Evolutionary conservation across 2,113 vertebrate species (phyloP).

Genomic region (Oenanthe oenanthe): DNA sequence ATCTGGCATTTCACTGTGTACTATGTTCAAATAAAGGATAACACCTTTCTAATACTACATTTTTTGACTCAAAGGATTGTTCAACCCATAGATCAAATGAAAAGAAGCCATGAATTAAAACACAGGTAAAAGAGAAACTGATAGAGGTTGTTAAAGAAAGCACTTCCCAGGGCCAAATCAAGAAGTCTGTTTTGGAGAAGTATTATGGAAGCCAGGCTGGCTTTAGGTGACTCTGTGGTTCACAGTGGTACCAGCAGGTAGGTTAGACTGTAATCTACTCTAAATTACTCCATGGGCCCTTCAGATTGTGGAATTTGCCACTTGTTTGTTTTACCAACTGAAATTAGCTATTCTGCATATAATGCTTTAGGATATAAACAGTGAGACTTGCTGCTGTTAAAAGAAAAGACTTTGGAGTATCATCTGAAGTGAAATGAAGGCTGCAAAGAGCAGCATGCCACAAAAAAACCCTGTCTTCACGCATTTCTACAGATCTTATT

Average conservation of each 20-base stretch:
- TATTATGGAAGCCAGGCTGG: not conserved
- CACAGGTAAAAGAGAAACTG: not conserved
- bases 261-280: not conserved
- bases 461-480: not conserved
- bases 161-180: fast-evolving
- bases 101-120: not conserved
- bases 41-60: not conserved
- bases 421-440: not conserved
- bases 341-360: not conserved
- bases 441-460: not conserved
- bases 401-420: not conserved
- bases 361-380: not conserved
- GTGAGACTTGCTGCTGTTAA: not conserved
- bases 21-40: not conserved
- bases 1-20: not conserved
- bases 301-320: not conserved
- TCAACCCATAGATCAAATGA: not conserved
- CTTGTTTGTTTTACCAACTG: not conserved
- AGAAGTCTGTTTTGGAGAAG: not conserved
- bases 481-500: not conserved
- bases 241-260: not conserved
- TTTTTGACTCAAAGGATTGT: not conserved
- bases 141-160: not conserved
- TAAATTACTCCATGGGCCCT: not conserved
- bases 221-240: not conserved